Evolutionary conservation across 2,113 vertebrate genomes (phyloP), one percentile per base, ranked within the genome.

Genomic region (Solea senegalensis): DNA sequence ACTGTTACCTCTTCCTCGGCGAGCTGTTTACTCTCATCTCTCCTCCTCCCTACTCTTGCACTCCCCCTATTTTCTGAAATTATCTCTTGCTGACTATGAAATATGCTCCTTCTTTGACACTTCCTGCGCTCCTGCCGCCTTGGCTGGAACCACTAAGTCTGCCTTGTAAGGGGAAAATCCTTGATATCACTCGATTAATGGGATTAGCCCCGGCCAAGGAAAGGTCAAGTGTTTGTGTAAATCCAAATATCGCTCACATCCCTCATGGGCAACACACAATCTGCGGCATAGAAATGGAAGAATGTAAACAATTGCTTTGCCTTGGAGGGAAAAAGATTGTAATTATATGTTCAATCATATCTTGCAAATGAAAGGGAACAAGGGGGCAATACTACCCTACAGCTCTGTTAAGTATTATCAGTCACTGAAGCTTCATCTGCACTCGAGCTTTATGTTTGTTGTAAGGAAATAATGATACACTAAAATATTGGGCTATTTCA

Each of bases 41-140:
- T 8, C 45, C 45, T 48, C 13, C 26, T 72, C 58, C 52, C 61
- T 73, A 6, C 56, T 64, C 62, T 40, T 51, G 56, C 4, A 7
- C 74, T 72, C 11, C 51, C 34, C 55, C 76, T 72, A 69, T 74
- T 41, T 44, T 7, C 63, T 55, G n/a, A 77, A 83, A 80, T 78
- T 21, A 82, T 84, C 75, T 76, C 69, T 71, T n/a, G 56, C 80
- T 75, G 72, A 71, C 76, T 75, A 66, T 87, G 78, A 84, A 80
- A 86, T 86, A 45, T 74, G 73, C 46, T 63, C 10, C 49, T 57
- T 49, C 54, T 80, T 68, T 85, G 51, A 69, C 43, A 72, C 65
- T 79, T 15, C 21, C 16, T 43, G 28, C 57, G 69, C 58, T 63
- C 26, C 55, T 51, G 60, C 69, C 68, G 26, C 71, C 40, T 72